Conservation (phyloP, 2,797 vertebrate species). For the Acanthiza pusilla region DNA sequence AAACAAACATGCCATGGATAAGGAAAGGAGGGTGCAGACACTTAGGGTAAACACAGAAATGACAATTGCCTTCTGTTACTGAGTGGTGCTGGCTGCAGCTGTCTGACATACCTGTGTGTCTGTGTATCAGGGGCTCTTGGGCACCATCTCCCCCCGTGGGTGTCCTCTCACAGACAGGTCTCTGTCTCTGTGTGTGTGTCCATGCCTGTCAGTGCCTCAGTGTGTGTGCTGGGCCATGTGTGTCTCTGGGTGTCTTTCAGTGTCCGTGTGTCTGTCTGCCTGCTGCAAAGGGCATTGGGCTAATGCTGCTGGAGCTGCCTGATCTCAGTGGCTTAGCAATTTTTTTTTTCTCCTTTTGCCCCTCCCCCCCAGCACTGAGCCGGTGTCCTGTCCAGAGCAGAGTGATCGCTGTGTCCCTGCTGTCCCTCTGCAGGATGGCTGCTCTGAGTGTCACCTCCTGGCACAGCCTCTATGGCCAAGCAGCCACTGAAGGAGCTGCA, state of each 20-base stretch:
- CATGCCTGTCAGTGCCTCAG: neutral
- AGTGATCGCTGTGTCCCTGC: neutral
- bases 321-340: neutral
- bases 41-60: neutral
- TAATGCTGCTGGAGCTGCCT: neutral
- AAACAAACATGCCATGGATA: constrained; percentile 1
- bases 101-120: neutral
- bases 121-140: neutral
- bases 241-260: neutral
- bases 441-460: neutral
- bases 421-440: neutral
- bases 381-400: neutral
- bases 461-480: fast-evolving
- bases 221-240: neutral
- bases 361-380: fast-evolving
- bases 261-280: neutral
- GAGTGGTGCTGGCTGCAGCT: neutral
- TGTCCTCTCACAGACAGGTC: neutral
- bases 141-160: neutral
- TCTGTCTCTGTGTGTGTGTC: neutral
- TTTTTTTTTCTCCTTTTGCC: neutral
- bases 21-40: neutral
- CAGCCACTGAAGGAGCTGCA: neutral
- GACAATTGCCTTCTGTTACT: neutral
- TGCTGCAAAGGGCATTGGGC: neutral